Evolutionary conservation across 2,797 vertebrate species (phyloP).

Genomic region (Sebastes itinus): DNA sequence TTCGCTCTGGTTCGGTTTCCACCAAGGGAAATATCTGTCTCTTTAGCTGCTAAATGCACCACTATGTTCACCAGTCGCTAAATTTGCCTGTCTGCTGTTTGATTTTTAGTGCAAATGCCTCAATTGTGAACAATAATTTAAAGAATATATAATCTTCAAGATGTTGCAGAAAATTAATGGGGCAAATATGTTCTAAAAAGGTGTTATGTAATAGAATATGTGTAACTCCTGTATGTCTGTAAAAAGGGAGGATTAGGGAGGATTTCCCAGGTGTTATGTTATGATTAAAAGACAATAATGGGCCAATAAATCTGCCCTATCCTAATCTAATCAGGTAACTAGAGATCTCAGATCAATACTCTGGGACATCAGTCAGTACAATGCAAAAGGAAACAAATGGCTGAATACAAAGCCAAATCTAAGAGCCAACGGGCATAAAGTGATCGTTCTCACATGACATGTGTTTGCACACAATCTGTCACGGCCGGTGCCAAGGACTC

Average conservation of each 20-base stretch:
- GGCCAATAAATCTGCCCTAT: background rate
- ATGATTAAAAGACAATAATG: background rate
- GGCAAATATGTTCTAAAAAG: background rate
- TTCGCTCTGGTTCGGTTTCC: background rate
- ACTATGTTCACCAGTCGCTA: too few relatives aligned
- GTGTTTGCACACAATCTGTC: constrained; percentile 41
- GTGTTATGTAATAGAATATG: background rate
- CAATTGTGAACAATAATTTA: background rate
- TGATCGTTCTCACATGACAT: constrained; percentile 33
- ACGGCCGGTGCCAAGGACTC: background rate
- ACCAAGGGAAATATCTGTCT: too few relatives aligned
- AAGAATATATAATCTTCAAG: background rate
- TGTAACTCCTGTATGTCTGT: background rate
- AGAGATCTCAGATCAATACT: background rate
- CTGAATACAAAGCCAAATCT: background rate
- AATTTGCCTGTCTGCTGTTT: background rate
- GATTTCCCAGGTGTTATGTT: background rate
- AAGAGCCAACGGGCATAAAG: background rate
- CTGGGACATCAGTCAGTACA: background rate
- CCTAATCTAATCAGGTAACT: background rate
- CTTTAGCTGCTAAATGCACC: too few relatives aligned
- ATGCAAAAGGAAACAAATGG: background rate
- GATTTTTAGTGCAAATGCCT: background rate
- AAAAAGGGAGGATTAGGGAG: background rate
- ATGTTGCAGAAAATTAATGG: background rate